Percentiles rank a stretch among this genome's conserved stretches.
phyloP scores from a whole-genome alignment of 2,113 vertebrate species.

The Glaucomys volans region DNA sequence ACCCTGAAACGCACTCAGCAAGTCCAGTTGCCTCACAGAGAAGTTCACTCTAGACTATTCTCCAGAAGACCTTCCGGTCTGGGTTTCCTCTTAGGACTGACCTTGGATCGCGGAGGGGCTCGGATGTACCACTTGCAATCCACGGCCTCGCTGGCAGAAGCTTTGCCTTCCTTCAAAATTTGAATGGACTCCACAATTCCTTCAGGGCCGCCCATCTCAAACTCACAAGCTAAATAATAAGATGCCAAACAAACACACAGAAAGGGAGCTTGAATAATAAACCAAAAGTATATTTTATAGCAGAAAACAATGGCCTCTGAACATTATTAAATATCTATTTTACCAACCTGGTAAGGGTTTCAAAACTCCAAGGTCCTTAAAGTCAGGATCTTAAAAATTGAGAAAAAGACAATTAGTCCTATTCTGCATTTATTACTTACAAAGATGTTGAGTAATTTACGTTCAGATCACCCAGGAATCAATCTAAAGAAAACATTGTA shows the following conservation, averaged over 20 bases:
- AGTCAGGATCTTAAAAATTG: conserved; percentile 97
- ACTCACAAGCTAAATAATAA: conserved; percentile 94
- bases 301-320: conserved; percentile 74
- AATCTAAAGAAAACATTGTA: not conserved
- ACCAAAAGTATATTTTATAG: conserved; percentile 81
- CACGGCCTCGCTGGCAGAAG: conserved; percentile 94
- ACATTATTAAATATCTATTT: conserved; percentile 79
- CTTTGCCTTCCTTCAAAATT: conserved; percentile 97
- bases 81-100: conserved; percentile 86
- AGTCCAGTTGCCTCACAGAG: conserved; percentile 47
- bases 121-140: conserved; percentile 99
- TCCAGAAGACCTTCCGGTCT: conserved; percentile 71
- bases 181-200: conserved; percentile 98
- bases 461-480: not conserved
- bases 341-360: conserved; percentile 99
- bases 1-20: conserved; percentile 49
- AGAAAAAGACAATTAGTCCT: conserved; percentile 85
- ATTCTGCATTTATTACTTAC: conserved; percentile 44
- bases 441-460: not conserved
- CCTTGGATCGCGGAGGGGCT: conserved; percentile 97
- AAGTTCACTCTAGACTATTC: conserved; percentile 38
- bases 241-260: conserved; percentile 81
- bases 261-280: conserved; percentile 85
- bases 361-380: conserved; percentile 96
- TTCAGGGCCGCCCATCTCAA: conserved; percentile 98